Conservation (phyloP, 2,888 invertebrate species). For the Choristoneura rosaceana region DNA sequence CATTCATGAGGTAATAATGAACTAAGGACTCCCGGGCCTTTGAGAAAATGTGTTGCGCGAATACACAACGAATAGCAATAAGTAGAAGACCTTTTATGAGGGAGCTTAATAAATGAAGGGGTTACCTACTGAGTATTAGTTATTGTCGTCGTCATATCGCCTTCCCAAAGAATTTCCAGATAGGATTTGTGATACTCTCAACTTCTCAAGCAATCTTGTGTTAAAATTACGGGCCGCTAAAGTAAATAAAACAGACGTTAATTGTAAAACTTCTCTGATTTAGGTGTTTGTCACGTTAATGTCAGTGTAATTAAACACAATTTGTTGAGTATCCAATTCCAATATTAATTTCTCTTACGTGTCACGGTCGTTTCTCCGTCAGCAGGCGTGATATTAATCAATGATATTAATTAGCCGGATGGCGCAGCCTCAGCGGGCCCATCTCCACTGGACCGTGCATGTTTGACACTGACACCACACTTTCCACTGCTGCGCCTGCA, state of each 20-base stretch:
- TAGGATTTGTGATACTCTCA: too few species aligned
- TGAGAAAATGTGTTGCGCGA: too few species aligned
- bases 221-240: too few species aligned
- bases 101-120: too few species aligned
- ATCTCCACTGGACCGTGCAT: slow-evolving; percentile 58
- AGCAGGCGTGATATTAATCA: slow-evolving; percentile 33
- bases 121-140: too few species aligned
- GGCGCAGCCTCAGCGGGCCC: slow-evolving; percentile 49
- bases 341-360: slow-evolving; percentile 48
- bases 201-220: too few species aligned
- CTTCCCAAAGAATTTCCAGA: too few species aligned
- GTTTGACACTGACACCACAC: slow-evolving; percentile 54
- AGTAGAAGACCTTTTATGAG: too few species aligned
- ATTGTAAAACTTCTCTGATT: not conserved
- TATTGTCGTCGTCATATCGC: too few species aligned
- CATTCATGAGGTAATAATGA: too few species aligned
- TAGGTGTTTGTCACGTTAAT: not conserved
- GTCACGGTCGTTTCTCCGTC: slow-evolving; percentile 38
- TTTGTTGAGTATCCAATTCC: slow-evolving; percentile 24
- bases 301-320: slow-evolving; percentile 1
- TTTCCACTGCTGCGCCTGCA: slow-evolving; percentile 65
- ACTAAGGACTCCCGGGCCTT: too few species aligned
- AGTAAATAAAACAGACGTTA: not conserved
- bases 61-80: too few species aligned
- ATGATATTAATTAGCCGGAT: slow-evolving; percentile 42